Evolutionary conservation across 2,888 invertebrate species (phyloP).

Genomic region (Melanostoma mellinum): DNA sequence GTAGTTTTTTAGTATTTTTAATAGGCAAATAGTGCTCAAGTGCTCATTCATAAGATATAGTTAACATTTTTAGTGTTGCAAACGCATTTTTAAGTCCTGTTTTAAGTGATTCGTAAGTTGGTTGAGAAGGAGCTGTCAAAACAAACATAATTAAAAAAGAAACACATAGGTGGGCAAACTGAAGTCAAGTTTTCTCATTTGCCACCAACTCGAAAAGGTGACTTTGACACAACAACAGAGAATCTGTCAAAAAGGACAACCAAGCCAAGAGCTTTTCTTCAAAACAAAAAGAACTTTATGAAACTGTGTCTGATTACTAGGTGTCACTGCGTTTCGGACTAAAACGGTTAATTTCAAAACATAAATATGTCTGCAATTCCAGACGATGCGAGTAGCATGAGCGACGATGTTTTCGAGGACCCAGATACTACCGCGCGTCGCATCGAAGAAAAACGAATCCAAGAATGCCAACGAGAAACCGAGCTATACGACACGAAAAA

Average conservation of each 20-base stretch:
- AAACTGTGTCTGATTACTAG: slow-evolving; percentile 22
- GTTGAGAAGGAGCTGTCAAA: slow-evolving; percentile 46
- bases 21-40: neutral
- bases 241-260: slow-evolving; percentile 33
- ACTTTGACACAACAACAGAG: slow-evolving; percentile 55
- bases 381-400: slow-evolving; percentile 87
- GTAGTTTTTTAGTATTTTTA: neutral
- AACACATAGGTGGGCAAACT: neutral
- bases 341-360: slow-evolving; percentile 3
- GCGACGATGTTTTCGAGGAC: slow-evolving; percentile 92
- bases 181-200: slow-evolving; percentile 16
- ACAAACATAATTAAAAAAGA: slow-evolving; percentile 47
- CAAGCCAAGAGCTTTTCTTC: slow-evolving; percentile 5
- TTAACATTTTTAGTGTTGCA: slow-evolving; percentile 27
- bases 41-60: slow-evolving; percentile 14
- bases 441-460: slow-evolving; percentile 78
- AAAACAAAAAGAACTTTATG: slow-evolving; percentile 14
- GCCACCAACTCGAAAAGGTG: slow-evolving; percentile 33
- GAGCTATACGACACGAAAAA: slow-evolving; percentile 38
- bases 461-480: slow-evolving; percentile 64
- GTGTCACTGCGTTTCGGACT: slow-evolving; percentile 5
- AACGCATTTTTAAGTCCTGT: slow-evolving; percentile 44
- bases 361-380: slow-evolving; percentile 83
- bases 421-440: slow-evolving; percentile 82
- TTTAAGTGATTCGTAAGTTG: neutral